A percentile compares a stretch with the other conserved stretches of the same genome.
These are phyloP conservation scores for Dascyllus trimaculatus DNA, from an alignment of 2,113 vertebrate genomes.

Conservation along the genomic window DNA sequence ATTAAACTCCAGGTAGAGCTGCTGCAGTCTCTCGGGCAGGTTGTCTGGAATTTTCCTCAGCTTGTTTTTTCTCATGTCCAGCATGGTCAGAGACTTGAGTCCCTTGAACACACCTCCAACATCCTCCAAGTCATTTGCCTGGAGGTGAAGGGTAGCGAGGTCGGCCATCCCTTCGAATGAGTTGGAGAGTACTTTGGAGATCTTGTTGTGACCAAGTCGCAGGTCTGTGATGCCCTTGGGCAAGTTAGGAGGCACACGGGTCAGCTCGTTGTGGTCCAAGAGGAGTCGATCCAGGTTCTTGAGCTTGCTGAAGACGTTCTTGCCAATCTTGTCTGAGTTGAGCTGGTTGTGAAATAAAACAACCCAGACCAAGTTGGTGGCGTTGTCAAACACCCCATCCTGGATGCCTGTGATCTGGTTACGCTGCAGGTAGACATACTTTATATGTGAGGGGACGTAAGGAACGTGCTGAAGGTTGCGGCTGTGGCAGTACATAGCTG, in stretches of 20 bases:
- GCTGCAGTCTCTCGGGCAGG: conserved; percentile 87
- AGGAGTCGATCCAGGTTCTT: conserved; percentile 90
- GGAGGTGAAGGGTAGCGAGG: conserved; percentile 89
- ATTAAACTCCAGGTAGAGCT: conserved; percentile 94
- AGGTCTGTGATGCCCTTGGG: conserved; percentile 91
- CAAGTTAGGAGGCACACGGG: conserved; percentile 88
- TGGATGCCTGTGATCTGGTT: conserved; percentile 93
- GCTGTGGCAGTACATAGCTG: conserved; percentile 94
- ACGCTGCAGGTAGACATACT: conserved; percentile 94
- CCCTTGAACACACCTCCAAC: conserved; percentile 87
- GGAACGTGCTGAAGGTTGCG: conserved; percentile 93
- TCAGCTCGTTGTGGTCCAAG: conserved; percentile 93
- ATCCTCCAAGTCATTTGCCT: conserved; percentile 89
- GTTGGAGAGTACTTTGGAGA: conserved; percentile 85
- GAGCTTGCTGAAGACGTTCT: conserved; percentile 90
- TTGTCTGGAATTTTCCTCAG: conserved; percentile 88
- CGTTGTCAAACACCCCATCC: conserved; percentile 92
- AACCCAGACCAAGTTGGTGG: conserved; percentile 93
- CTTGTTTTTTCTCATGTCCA: conserved; percentile 92
- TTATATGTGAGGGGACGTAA: conserved; percentile 91
- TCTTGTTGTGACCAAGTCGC: conserved; percentile 90
- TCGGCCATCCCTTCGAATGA: conserved; percentile 88
- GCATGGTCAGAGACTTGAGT: conserved; percentile 88
- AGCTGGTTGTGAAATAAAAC: conserved; percentile 92
- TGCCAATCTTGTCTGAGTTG: conserved; percentile 91